Percentiles rank a stretch among this genome's conserved stretches.
Evolutionary conservation across 2,888 invertebrate species (phyloP).

Genomic region (Corythucha ciliata): DNA sequence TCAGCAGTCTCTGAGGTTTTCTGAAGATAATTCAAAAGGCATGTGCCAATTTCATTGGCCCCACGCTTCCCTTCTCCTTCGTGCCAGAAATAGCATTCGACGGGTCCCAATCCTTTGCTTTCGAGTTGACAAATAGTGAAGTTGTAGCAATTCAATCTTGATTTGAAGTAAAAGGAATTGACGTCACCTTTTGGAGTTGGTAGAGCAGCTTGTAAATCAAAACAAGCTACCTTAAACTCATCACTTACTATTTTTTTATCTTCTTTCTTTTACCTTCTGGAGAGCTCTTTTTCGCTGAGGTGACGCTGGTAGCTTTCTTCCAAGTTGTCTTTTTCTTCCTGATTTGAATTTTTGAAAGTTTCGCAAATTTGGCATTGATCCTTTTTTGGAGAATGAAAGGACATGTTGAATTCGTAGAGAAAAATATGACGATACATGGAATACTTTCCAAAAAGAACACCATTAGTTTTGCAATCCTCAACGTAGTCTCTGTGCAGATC

Average conservation of each 20-base stretch:
- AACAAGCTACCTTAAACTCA: not conserved
- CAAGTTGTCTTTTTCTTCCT: not conserved
- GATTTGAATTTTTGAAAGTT: not conserved
- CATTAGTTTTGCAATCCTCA: not conserved
- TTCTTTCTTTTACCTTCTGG: not conserved
- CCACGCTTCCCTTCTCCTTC: conserved; percentile 28
- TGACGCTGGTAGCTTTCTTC: not conserved
- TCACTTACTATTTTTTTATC: conserved; percentile 1
- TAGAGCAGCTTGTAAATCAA: conserved; percentile 5
- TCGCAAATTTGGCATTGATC: conserved; percentile 31
- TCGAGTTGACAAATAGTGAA: conserved; percentile 16
- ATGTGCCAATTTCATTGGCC: conserved; percentile 22
- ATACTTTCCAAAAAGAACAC: not conserved
- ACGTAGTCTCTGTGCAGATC: conserved; percentile 2
- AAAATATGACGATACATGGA: conserved; percentile 1
- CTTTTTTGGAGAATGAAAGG: conserved; percentile 32
- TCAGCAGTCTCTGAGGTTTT: conserved; percentile 1
- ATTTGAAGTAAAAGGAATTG: not conserved
- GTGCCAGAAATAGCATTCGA: conserved; percentile 34
- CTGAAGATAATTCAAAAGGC: conserved; percentile 18
- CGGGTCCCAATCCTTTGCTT: not conserved
- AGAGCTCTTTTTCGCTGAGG: conserved; percentile 3
- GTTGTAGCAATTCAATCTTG: conserved; percentile 25
- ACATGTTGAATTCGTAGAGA: not conserved
- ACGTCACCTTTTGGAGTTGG: conserved; percentile 6